phyloP scores from a whole-genome alignment of 2,797 vertebrate genomes.

The Microchirus variegatus region DNA sequence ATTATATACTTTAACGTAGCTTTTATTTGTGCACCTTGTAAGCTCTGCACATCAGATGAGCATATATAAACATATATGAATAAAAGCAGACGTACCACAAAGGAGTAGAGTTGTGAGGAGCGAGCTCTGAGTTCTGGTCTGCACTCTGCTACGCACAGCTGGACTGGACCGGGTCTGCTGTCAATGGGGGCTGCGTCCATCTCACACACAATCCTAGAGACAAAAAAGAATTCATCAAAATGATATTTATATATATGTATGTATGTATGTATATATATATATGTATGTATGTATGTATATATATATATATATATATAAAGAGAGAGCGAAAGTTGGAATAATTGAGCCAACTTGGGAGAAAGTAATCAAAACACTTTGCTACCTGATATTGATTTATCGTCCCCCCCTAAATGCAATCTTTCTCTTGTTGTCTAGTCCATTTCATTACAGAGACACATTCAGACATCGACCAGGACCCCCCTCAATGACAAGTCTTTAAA shows the following conservation, averaged over 20 bases:
- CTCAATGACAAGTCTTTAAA: constrained; percentile 29
- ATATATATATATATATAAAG: neutral
- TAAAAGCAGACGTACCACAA: constrained; percentile 86
- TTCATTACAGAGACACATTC: constrained; percentile 59
- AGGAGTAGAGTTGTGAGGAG: constrained; percentile 90
- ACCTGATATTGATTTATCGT: constrained; percentile 49
- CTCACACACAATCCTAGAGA: constrained; percentile 94
- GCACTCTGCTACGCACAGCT: constrained; percentile 95
- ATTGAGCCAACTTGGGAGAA: constrained; percentile 36
- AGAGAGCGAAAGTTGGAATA: constrained; percentile 29
- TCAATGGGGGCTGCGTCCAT: constrained; percentile 87
- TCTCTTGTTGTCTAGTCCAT: constrained; percentile 54
- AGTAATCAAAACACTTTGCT: constrained; percentile 50
- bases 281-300: too few species aligned
- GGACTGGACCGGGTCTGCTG: constrained; percentile 87
- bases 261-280: too few species aligned
- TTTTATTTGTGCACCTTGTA: too few species aligned
- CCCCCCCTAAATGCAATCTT: constrained; percentile 52
- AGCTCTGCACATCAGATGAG: too few species aligned
- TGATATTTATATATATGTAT: too few species aligned
- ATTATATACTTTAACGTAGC: too few species aligned
- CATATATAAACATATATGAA: neutral
- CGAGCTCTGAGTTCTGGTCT: constrained; percentile 91
- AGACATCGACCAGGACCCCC: constrained; percentile 45
- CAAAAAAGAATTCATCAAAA: constrained; percentile 6